These are phyloP conservation scores for Chaetodon trifasciatus DNA, from an alignment of 2,797 vertebrate species.

Conservation along the genomic window DNA sequence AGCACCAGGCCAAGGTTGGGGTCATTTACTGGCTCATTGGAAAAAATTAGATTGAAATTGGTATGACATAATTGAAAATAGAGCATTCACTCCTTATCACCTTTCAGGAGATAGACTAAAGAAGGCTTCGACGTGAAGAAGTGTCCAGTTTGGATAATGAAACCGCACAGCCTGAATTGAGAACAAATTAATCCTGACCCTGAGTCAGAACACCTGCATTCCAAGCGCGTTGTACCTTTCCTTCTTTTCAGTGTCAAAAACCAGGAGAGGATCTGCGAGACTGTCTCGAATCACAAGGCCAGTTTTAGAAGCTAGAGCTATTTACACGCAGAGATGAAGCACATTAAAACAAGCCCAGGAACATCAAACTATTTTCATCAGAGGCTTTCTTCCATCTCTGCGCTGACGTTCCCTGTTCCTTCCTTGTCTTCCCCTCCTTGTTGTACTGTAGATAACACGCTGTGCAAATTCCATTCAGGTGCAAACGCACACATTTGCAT, in stretches of 20 bases:
- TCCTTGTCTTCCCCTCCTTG: conserved; percentile 39
- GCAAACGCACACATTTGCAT: conserved; percentile 70
- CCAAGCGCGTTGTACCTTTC: conserved; percentile 41
- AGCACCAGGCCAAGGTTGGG: conserved; percentile 37
- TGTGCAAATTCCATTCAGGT: conserved; percentile 69
- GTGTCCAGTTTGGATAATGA: conserved; percentile 58
- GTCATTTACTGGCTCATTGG: conserved; percentile 59
- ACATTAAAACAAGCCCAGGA: conserved; percentile 56
- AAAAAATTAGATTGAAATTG: conserved; percentile 52
- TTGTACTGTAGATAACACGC: conserved; percentile 57
- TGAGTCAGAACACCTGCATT: conserved; percentile 45
- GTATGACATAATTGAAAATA: conserved; percentile 65
- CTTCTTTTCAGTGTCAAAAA: conserved; percentile 42
- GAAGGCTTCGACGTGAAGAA: conserved; percentile 33
- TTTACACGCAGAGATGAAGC: conserved; percentile 55
- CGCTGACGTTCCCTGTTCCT: conserved; percentile 38
- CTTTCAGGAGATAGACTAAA: conserved; percentile 51
- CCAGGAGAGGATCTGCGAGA: conserved; percentile 23
- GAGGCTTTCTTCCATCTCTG: conserved; percentile 47
- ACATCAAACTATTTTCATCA: conserved; percentile 65
- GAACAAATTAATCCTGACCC: conserved; percentile 57
- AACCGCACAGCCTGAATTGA: conserved; percentile 52
- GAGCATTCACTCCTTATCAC: conserved; percentile 60
- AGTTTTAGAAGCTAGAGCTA: conserved; percentile 49
- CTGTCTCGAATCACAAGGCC: conserved; percentile 38